phyloP scores from a whole-genome alignment of 2,113 vertebrate genomes.

The Telmatochromis brichardi region DNA sequence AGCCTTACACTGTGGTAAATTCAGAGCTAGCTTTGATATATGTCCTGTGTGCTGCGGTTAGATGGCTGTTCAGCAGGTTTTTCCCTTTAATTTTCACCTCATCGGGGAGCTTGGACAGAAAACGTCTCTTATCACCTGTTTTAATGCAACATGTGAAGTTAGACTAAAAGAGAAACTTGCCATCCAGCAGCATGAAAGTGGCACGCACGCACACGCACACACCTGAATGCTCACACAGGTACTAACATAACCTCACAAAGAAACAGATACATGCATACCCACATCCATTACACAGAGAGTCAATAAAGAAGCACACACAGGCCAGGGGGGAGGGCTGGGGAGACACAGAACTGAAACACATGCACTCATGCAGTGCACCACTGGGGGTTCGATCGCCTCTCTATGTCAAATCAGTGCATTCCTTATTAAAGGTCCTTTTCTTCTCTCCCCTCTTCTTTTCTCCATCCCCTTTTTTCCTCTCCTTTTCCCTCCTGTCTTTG shows the following conservation, averaged over 20 bases:
- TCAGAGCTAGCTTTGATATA: not conserved
- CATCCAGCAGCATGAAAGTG: not conserved
- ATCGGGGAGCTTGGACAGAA: not conserved
- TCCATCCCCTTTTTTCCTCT: not conserved
- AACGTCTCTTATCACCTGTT: not conserved
- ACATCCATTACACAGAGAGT: conserved; percentile 12
- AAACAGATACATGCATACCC: not conserved
- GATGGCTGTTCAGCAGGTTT: not conserved
- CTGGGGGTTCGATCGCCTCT: conserved; percentile 37
- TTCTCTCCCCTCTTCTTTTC: conserved; percentile 21
- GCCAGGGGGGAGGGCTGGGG: not conserved
- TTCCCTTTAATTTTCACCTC: conserved; percentile 15
- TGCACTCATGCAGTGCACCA: not conserved
- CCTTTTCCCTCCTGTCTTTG: not conserved
- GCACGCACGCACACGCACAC: not conserved
- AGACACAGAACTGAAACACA: not conserved
- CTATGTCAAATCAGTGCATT: conserved; percentile 55
- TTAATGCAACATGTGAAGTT: not conserved
- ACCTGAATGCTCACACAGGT: not conserved
- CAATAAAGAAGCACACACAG: conserved; percentile 1
- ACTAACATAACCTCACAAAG: not conserved
- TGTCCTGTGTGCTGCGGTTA: not conserved
- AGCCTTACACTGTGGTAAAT: not conserved
- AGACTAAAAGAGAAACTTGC: not conserved
- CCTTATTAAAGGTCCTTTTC: conserved; percentile 49